phyloP scores from a whole-genome alignment of 2,888 invertebrate species.

The Eretmocerus hayati region DNA sequence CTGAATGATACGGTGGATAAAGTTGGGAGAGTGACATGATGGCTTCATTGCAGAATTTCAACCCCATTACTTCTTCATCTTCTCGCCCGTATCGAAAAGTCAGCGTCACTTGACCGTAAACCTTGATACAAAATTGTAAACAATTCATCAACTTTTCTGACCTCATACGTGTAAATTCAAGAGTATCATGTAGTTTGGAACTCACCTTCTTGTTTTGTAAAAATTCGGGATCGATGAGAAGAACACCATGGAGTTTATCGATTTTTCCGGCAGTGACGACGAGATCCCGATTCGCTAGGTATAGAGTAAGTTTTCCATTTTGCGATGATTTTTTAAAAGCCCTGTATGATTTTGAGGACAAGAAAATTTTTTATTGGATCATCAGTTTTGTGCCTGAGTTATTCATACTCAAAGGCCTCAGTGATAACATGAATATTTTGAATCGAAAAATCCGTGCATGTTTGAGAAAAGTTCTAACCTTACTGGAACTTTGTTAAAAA shows the following conservation, averaged over 20 bases:
- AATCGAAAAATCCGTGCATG: too few species aligned
- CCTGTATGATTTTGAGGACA: conserved; percentile 46
- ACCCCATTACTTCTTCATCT: conserved; percentile 96
- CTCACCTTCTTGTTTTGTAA: conserved; percentile 69
- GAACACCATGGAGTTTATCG: conserved; percentile 81
- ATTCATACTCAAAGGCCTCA: too few species aligned
- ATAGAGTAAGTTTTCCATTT: conserved; percentile 77
- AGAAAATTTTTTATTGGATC: too few species aligned
- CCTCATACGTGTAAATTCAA: not conserved
- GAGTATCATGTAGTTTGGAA: not conserved
- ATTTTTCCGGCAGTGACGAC: conserved; percentile 67
- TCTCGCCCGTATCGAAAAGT: conserved; percentile 96
- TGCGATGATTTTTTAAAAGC: conserved; percentile 84
- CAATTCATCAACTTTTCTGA: not conserved
- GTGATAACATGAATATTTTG: too few species aligned
- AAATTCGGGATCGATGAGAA: conserved; percentile 84
- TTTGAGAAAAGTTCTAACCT: too few species aligned
- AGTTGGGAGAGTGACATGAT: conserved; percentile 86
- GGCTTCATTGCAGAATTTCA: conserved; percentile 96
- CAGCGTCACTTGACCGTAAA: conserved; percentile 78
- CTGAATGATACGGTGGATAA: conserved; percentile 61
- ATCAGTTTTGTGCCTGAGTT: too few species aligned
- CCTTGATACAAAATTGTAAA: conserved; percentile 38
- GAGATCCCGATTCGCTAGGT: conserved; percentile 74
- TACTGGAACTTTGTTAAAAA: too few species aligned